Base-by-base conservation (phyloP, 2,888 invertebrate species). In the Heliconius ismenius region DNA sequence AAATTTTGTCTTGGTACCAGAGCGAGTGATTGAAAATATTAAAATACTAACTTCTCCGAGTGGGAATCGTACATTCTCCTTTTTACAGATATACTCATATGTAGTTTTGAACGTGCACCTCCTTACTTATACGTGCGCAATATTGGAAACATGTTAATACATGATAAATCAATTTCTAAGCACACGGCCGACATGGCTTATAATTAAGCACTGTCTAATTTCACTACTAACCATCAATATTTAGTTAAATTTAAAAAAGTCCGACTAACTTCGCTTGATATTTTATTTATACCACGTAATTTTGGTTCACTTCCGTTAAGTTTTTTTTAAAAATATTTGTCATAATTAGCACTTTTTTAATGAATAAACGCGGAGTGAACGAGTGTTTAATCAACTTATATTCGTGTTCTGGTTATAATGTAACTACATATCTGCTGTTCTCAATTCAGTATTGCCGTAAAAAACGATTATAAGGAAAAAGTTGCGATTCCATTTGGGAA, bases 341-440 rank as follows among this genome's bases (percentile, higher is more conserved):
- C 65, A 67, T 3, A 39, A 67, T 67, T 24, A 24, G 15, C 39
- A 67, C 39, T 1, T 43, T 67, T 6, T 39, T 67, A 39, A 67
- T 67, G 15, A 67, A 39, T 39, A 43, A 65, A 43, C 24, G 15
- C 13, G n/a, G n/a, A 39, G n/a, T n/a, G 65, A 67, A 26, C 11
- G n/a, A 36, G n/a, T 39, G 24, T 39, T 67, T 7, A 62, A 39
- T 6, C 24, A 39, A 15, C 24, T 15, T n/a, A 65, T 39, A 39
- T 67, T 67, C 39, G 24, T 67, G 67, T 39, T 24, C 67, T 24
- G 24, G 24, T 67, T 43, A 36, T n/a, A 24, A 67, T 67, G 67
- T 39, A 43, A 9, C n/a, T n/a, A n/a, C 24, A 39, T 15, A 43
- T 67, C 39, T 39, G 28, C 7, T 65, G 65, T 39, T 39, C 65